Base-by-base conservation (phyloP, 2,888 invertebrate genomes). In the Amblyteles armatorius region DNA sequence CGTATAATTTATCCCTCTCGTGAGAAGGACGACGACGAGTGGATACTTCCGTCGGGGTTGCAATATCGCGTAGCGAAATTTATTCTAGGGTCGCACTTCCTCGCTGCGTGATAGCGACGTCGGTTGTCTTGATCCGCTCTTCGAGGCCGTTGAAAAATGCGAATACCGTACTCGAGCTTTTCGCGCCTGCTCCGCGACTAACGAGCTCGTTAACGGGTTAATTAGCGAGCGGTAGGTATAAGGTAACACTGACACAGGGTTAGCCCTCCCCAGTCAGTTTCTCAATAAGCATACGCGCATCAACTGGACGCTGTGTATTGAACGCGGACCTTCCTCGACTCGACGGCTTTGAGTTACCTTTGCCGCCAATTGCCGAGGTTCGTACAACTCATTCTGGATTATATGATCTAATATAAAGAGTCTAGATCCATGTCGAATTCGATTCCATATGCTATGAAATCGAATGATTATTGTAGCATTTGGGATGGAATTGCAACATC, bases 141-240 rank as follows among this genome's bases (percentile, higher is more conserved):
- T 73, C 50, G 72, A 60, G 11, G 69, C 44, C 13, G 73, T 63
- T 16, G 82, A 76, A 85, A 83, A 83, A 79, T 79, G 60, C 52
- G 33, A 72, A 76, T 55, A 57, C 71, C 60, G 72, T 55, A 63
- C n/a, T 22, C 13, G 63, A 74, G 84, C 63, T 81, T 68, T 73
- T 81, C 81, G 81, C 81, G 84, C 52, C 52, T n/a, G 67, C 72
- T 22, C 50, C 72, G 33, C 48, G 78, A 52, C 83, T 87, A 79
- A 84, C 84, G 85, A 87, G 83, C 82, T 87, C 79, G 83, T 87
- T 84, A 87, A 85, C 85, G 82, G 78, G 74, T 86, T 81, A 86
- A 88, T 87, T 86, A 88, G 81, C 83, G 83, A 81, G 69, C 60
- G 52, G 55, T 63, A 33, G 48, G 57, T 29, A 57, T 57, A 48